Percentiles rank a stretch among this genome's conserved stretches.
Evolutionary conservation across 2,888 invertebrate genomes (phyloP).

Genomic region (Aspidiotus destructor): DNA sequence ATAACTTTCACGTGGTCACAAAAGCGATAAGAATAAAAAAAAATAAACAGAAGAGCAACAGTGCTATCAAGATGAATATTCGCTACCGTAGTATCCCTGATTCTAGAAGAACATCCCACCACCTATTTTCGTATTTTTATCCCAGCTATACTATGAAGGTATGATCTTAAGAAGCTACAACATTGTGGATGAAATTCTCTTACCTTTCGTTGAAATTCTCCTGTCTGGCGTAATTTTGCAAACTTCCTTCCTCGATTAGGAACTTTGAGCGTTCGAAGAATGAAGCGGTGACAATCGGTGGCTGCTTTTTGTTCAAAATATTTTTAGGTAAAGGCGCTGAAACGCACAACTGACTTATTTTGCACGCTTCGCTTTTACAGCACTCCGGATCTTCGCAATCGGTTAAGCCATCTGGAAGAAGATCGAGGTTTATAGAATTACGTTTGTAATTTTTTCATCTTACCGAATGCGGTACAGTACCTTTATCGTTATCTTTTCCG

Average conservation of each 20-base stretch:
- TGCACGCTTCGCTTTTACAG: constrained; percentile 72
- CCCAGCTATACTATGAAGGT: too few species aligned
- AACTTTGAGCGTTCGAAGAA: constrained; percentile 98
- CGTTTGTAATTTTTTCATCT: too few species aligned
- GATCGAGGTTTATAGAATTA: background rate
- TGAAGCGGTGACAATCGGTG: constrained; percentile 91
- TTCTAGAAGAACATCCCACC: too few species aligned
- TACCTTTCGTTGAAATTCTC: constrained; percentile 97
- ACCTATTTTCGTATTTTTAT: too few species aligned
- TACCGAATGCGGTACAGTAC: constrained; percentile 47
- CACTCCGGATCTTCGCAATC: constrained; percentile 99
- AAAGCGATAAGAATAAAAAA: constrained; percentile 29
- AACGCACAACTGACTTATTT: constrained; percentile 81
- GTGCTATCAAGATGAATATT: constrained; percentile 30
- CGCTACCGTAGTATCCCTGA: background rate
- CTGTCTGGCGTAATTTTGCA: constrained; percentile 92
- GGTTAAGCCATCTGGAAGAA: constrained; percentile 72
- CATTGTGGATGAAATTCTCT: constrained; percentile 40
- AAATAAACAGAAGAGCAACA: constrained; percentile 31
- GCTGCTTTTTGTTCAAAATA: constrained; percentile 87
- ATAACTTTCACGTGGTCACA: constrained; percentile 36
- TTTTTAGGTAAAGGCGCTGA: constrained; percentile 93
- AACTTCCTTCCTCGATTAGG: constrained; percentile 93
- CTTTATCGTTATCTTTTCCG: constrained; percentile 92
- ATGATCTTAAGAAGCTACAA: too few species aligned